phyloP scores from a whole-genome alignment of 2,888 invertebrate genomes.

The Agapostemon virescens region DNA sequence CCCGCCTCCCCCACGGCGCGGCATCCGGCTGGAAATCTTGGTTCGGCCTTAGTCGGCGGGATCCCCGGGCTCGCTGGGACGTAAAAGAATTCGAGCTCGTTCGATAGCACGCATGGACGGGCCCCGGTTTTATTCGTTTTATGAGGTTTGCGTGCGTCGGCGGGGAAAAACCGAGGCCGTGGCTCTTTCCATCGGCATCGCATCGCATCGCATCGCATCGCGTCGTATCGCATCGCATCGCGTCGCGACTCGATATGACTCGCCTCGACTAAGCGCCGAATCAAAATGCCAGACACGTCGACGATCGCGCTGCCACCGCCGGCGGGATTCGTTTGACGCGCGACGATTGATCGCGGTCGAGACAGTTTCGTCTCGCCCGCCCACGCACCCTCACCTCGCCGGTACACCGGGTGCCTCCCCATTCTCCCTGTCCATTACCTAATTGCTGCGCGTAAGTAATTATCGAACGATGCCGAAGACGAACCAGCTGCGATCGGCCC shows the following conservation, averaged over 20 bases:
- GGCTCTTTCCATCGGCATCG: constrained; percentile 37
- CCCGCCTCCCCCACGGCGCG: not conserved
- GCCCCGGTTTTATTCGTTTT: constrained; percentile 60
- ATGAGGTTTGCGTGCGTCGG: constrained; percentile 56
- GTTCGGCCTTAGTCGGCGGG: constrained; percentile 49
- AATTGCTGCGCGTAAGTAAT: constrained; percentile 67
- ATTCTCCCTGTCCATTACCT: constrained; percentile 61
- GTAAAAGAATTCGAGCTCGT: constrained; percentile 64
- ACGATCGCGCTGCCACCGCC: constrained; percentile 33
- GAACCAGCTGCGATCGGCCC: not conserved
- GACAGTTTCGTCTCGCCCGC: constrained; percentile 10
- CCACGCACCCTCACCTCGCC: not conserved
- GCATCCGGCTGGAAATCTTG: constrained; percentile 46
- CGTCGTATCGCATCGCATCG: not conserved
- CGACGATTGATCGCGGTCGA: constrained; percentile 57
- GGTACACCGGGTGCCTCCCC: not conserved
- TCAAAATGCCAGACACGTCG: constrained; percentile 60
- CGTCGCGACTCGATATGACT: constrained; percentile 11
- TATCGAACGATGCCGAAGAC: constrained; percentile 51
- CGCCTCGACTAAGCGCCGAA: constrained; percentile 33
- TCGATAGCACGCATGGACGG: constrained; percentile 64
- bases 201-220: constrained; percentile 1
- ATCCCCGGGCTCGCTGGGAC: constrained; percentile 56
- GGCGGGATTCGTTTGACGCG: constrained; percentile 52
- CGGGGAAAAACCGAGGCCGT: constrained; percentile 36